These are phyloP conservation scores for Rhagologus leucostigma DNA, from an alignment of 2,113 vertebrate genomes.

Conservation along the genomic window DNA sequence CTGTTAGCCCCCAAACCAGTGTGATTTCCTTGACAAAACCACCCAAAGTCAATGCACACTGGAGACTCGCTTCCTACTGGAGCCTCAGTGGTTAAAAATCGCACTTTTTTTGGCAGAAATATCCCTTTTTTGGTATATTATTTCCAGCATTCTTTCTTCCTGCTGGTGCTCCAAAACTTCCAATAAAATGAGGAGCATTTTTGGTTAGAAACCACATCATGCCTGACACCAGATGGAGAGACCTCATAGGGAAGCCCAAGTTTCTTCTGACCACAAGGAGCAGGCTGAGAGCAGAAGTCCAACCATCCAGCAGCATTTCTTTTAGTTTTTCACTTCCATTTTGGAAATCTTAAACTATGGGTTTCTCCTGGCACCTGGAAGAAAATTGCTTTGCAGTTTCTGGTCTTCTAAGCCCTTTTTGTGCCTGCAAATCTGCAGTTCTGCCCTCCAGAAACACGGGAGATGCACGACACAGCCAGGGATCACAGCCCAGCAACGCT, in stretches of 20 bases:
- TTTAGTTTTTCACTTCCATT: fast-evolving
- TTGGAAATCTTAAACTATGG: neutral
- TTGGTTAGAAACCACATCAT: neutral
- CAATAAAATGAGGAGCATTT: neutral
- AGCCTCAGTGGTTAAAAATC: neutral
- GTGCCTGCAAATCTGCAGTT: neutral
- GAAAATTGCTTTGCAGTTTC: neutral
- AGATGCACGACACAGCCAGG: fast-evolving
- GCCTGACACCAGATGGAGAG: neutral
- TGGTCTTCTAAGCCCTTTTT: neutral
- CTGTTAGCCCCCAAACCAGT: neutral
- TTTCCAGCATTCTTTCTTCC: neutral
- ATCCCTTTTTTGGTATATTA: neutral
- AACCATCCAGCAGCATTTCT: neutral
- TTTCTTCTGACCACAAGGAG: neutral
- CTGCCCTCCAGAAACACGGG: neutral
- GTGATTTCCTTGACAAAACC: neutral
- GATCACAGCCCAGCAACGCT: fast-evolving
- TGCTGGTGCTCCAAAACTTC: neutral
- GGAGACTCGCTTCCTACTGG: neutral
- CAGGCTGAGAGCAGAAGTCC: neutral
- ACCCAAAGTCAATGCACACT: neutral
- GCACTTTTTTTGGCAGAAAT: neutral
- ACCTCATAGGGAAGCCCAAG: neutral
- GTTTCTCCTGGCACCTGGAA: neutral